A percentile compares a stretch with the other conserved stretches of the same genome.
These are phyloP conservation scores for Phymatocera aterrima DNA, from an alignment of 2,888 invertebrate genomes.

Conservation along the genomic window DNA sequence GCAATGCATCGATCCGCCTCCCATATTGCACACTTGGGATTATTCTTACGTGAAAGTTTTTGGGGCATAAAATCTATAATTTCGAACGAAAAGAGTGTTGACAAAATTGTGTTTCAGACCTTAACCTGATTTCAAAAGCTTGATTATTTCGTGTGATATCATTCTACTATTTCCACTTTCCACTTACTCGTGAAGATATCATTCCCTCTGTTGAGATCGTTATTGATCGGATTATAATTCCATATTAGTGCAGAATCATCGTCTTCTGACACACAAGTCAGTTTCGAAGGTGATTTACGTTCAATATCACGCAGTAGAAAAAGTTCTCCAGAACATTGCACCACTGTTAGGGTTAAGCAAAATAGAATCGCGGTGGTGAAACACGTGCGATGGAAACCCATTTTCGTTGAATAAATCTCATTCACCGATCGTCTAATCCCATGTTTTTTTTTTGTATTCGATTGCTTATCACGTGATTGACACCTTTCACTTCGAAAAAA, in stretches of 20 bases:
- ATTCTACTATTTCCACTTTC: background rate
- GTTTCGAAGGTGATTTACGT: background rate
- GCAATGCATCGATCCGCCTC: slow-evolving; percentile 32
- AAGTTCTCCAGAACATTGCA: slow-evolving; percentile 26
- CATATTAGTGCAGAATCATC: slow-evolving; percentile 55
- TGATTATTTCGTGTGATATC: background rate
- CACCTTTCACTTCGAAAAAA: too few relatives aligned
- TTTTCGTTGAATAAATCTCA: background rate
- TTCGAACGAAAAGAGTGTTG: background rate
- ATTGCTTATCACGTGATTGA: too few relatives aligned
- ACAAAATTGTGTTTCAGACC: background rate
- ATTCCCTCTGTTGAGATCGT: too few relatives aligned
- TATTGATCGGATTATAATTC: slow-evolving; percentile 51
- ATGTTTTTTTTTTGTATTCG: too few relatives aligned
- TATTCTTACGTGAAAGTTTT: slow-evolving; percentile 36
- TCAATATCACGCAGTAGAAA: slow-evolving; percentile 19
- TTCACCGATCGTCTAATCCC: too few relatives aligned
- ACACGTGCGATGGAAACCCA: too few relatives aligned
- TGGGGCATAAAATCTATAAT: background rate
- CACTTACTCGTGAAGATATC: background rate
- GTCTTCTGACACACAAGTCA: slow-evolving; percentile 55
- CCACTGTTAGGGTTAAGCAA: background rate
- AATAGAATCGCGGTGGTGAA: background rate
- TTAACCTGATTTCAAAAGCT: background rate
- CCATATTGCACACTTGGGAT: slow-evolving; percentile 13